Base-by-base conservation (phyloP, 2,888 invertebrate species). In the Hirtodrosophila cameraria region DNA sequence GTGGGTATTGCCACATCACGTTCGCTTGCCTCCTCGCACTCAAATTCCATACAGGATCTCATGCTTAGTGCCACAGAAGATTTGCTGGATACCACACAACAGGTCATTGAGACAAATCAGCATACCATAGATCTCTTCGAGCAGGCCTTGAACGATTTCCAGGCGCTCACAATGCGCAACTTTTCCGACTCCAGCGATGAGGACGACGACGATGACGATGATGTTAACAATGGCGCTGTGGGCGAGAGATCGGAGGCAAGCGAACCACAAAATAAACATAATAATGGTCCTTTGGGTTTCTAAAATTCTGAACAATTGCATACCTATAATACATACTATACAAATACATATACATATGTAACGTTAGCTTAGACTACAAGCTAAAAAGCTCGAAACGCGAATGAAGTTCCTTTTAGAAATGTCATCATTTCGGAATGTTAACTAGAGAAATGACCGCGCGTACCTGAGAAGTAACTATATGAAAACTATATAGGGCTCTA, bases 131-230 rank as follows among this genome's bases (percentile, higher is more conserved):
- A 91, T 85, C 78, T 91, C 59, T 90, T 90, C 62, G 89, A 90
- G 71, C 90, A 90, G 69, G 90, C 91, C 20, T 70, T 91, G 46
- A 90, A 89, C 62, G 89, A 91, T 77, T 91, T 90, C 60, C 90
- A 91, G 63, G 87, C 88, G 25, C 75, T 91, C 35, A 89, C 89
- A 13, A 70, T 91, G 61, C 86, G 87, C 35, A 90, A 90, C 66
- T 88, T 90, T 62, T 83, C 78, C 25, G 90, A 90, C 55, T 88
- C 90, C 13, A 90, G 89, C 65, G 89, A 89, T 33, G 89, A 88
- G 59, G 89, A 89, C 52, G 84, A 87, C 41, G 85, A 86, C 6
- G 76, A 84, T 54, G 74, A 72, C n/a, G 28, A 27, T 5, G 39
- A 58, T 1, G 20, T 18, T 5, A 20, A 15, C 8, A 9, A 33